These are phyloP conservation scores for Tragelaphus buxtoni DNA, from an alignment of 2,113 vertebrate species.

Conservation along the genomic window DNA sequence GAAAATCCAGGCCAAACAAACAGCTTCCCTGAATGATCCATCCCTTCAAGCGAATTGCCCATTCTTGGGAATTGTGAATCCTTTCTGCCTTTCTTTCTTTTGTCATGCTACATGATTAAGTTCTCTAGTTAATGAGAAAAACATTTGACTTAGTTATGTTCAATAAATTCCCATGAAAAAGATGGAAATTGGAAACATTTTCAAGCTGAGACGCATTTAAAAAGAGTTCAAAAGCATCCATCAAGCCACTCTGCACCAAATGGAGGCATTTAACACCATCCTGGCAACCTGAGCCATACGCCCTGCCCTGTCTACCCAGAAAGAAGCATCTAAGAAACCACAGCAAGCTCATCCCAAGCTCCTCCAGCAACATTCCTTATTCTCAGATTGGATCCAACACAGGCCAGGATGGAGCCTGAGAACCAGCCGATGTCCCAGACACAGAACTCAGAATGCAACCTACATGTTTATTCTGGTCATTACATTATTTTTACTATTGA, in stretches of 20 bases:
- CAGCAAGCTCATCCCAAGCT: background rate
- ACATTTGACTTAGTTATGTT: slow-evolving; percentile 45
- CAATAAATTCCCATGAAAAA: slow-evolving; percentile 46
- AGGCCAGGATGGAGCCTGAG: background rate
- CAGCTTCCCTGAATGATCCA: background rate
- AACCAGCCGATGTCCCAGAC: background rate
- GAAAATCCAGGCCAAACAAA: background rate
- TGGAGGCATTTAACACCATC: background rate
- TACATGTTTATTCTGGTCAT: background rate
- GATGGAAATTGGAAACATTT: slow-evolving; percentile 20
- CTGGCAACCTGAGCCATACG: background rate
- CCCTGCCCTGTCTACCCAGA: background rate
- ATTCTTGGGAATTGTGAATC: background rate
- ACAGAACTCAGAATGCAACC: background rate
- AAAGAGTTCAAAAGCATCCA: slow-evolving; percentile 27
- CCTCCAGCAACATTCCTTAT: background rate
- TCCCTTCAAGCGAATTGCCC: background rate
- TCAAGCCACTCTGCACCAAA: slow-evolving; percentile 19
- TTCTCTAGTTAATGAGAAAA: slow-evolving; percentile 52
- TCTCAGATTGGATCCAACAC: background rate
- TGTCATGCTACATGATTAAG: slow-evolving; percentile 27
- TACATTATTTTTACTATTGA: slow-evolving; percentile 27
- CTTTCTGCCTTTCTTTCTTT: slow-evolving; percentile 34
- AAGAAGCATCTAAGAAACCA: background rate
- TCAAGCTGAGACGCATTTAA: slow-evolving; percentile 22